Percentiles rank a stretch among this genome's conserved stretches.
Conservation (phyloP, 1,140 invertebrate genomes). For the Panulirus ornatus region DNA sequence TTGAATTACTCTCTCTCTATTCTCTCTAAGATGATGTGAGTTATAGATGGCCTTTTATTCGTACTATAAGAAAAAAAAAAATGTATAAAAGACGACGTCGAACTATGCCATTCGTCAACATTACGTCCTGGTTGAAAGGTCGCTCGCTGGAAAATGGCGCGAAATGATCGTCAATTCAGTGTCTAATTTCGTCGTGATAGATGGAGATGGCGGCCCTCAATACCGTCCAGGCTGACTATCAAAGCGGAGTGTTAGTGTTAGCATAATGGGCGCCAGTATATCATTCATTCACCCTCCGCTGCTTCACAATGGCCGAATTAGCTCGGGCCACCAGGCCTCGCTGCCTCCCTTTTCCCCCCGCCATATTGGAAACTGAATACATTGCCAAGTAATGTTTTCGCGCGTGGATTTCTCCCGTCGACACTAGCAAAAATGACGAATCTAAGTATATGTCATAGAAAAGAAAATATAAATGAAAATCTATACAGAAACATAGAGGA, state of each 20-base stretch:
- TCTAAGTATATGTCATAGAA: no score
- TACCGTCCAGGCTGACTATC: conserved; percentile 8
- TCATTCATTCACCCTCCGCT: conserved; percentile 73
- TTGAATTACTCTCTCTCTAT: no score
- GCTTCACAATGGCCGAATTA: conserved; percentile 72
- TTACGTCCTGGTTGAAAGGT: conserved; percentile 58
- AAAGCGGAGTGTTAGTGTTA: conserved; percentile 63
- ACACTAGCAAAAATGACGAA: no score
- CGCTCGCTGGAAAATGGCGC: conserved; percentile 56
- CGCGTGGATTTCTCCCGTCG: neutral
- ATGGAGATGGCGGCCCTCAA: conserved; percentile 44
- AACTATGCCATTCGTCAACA: conserved; percentile 46
- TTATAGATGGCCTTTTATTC: no score
- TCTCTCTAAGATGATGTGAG: no score
- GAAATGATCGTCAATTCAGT: conserved; percentile 67
- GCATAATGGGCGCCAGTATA: conserved; percentile 68
- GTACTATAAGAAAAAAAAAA: neutral
- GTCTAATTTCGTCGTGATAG: conserved; percentile 66
- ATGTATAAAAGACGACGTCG: neutral
- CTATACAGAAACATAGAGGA: no score
- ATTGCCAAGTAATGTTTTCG: conserved; percentile 6
- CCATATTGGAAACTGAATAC: conserved; percentile 26
- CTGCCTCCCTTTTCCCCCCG: neutral
- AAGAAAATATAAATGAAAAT: no score
- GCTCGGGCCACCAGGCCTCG: conserved; percentile 7